Conservation (phyloP, 2,888 invertebrate species). For the Hyposoter dolosus region DNA sequence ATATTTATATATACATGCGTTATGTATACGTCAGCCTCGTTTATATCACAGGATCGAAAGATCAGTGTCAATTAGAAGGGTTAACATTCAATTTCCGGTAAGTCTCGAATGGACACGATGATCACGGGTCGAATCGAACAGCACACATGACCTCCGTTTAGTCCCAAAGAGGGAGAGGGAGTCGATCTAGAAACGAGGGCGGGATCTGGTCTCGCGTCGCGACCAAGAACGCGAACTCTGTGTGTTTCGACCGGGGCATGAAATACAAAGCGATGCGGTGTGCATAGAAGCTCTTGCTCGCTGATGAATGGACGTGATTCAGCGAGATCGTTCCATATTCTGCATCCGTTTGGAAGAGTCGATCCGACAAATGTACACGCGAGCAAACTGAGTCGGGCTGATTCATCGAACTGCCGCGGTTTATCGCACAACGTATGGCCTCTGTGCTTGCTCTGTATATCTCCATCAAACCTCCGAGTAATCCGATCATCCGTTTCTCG, state of each 20-base stretch:
- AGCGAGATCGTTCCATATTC: conserved; percentile 17
- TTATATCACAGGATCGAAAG: conserved; percentile 56
- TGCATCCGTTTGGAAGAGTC: conserved; percentile 24
- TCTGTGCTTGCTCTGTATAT: conserved; percentile 14
- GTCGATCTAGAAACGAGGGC: conserved; percentile 9
- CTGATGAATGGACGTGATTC: conserved; percentile 68
- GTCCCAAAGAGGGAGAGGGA: neutral
- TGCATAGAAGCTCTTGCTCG: conserved; percentile 1
- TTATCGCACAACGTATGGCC: conserved; percentile 10
- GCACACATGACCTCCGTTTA: conserved; percentile 42
- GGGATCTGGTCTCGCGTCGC: neutral
- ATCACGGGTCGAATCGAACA: conserved; percentile 57
- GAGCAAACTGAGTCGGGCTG: conserved; percentile 57
- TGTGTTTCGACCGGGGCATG: conserved; percentile 10
- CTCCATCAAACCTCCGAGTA: conserved; percentile 44
- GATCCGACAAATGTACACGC: conserved; percentile 42
- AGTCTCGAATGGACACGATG: conserved; percentile 51
- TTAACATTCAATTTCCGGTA: conserved; percentile 79
- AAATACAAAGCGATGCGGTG: conserved; percentile 20
- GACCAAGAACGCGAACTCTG: conserved; percentile 6
- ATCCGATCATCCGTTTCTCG: conserved; percentile 47
- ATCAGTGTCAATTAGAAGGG: conserved; percentile 73
- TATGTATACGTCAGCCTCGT: neutral
- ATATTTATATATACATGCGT: neutral
- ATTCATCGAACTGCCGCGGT: conserved; percentile 49